Evolutionary conservation across 2,113 vertebrate genomes (phyloP).

Genomic region (Malurus alboscapulatus): DNA sequence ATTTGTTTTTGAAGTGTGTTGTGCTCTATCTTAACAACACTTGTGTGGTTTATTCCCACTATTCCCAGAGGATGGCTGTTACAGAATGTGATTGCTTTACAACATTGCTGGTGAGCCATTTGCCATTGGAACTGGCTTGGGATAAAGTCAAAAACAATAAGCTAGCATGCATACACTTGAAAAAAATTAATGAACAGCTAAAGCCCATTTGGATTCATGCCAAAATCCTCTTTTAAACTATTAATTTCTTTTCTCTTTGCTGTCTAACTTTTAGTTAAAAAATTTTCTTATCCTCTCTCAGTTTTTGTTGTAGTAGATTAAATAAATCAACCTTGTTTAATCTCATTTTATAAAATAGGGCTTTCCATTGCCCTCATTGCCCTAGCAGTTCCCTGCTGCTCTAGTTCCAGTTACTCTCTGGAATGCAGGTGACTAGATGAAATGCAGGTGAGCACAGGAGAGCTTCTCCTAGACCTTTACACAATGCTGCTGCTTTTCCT

Average conservation of each 20-base stretch:
- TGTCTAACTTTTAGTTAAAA: background rate
- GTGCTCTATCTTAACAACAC: background rate
- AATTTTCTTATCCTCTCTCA: background rate
- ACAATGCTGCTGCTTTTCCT: background rate
- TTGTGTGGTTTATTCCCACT: background rate
- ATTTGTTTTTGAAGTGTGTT: background rate
- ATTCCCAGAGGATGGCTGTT: background rate
- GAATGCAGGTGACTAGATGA: background rate
- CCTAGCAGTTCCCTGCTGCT: background rate
- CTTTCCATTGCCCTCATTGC: background rate
- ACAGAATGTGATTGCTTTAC: background rate
- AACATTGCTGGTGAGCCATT: background rate
- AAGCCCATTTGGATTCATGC: background rate
- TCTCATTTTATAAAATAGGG: background rate
- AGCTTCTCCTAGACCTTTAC: background rate
- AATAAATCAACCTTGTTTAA: conserved; percentile 11
- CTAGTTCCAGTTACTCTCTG: background rate
- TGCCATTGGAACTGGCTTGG: background rate
- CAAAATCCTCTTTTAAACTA: background rate
- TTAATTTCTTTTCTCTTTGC: background rate
- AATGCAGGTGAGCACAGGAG: background rate
- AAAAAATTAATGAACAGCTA: background rate
- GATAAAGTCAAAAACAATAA: background rate
- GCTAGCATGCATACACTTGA: background rate
- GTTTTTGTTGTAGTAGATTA: conserved; percentile 4